Conservation (phyloP, 2,113 vertebrate genomes). For the Nesoenas mayeri region DNA sequence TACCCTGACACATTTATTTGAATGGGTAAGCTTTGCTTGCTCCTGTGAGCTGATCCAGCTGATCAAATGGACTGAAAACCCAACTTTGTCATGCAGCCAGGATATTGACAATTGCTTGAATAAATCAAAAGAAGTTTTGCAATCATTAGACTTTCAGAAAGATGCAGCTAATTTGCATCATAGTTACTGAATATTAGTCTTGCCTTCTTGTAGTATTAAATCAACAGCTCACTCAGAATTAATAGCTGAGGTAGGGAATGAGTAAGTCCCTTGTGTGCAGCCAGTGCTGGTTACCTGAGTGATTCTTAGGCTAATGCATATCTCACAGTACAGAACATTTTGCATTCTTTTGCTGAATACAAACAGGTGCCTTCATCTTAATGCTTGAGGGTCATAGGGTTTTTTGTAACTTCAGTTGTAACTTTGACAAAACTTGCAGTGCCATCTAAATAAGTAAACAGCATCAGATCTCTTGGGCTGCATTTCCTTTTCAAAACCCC, state of each 20-base stretch:
- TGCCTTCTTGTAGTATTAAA: conserved; percentile 7
- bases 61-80: background rate
- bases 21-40: background rate
- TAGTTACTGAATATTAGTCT: background rate
- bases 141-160: conserved; percentile 7
- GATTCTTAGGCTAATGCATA: background rate
- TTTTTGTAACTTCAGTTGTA: background rate
- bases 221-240: conserved; percentile 6
- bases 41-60: background rate
- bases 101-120: background rate
- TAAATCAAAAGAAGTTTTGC: background rate
- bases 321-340: background rate
- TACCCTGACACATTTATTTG: background rate
- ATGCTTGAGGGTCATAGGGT: background rate
- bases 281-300: background rate
- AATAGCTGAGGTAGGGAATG: background rate
- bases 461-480: background rate
- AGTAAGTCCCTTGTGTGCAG: background rate
- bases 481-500: background rate
- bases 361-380: background rate
- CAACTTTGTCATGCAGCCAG: background rate
- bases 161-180: background rate
- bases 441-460: background rate
- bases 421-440: background rate
- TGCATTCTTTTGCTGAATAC: background rate